Evolutionary conservation across 1,140 invertebrate genomes (phyloP), one percentile per base, ranked within the genome.

Genomic region (Maconellicoccus hirsutus): DNA sequence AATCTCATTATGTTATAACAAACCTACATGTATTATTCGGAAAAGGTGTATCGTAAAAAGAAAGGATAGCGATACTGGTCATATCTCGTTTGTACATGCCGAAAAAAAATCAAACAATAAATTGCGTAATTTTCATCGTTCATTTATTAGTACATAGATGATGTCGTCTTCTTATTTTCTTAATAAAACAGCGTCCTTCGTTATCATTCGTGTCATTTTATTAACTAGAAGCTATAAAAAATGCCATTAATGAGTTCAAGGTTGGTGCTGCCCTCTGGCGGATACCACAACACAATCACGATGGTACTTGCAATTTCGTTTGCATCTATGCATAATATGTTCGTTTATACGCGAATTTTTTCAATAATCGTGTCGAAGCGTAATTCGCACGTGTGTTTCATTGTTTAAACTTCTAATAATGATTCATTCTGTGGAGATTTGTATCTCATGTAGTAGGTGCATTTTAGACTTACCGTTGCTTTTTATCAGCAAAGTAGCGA

Each of bases 221-320:
- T 52, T 52, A 52, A 52, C 42, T 52, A 52, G 42, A 52, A 52
- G 42, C 42, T 52, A 52, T 52, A 52, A 52, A 52, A 52, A 52
- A 52, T 52, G 42, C 42, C 42, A 52, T 52, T 52, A 52, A 52
- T 52, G 42, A 52, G 42, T 52, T 52, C 42, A 52, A 52, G 42
- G 42, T 16, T 52, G 16, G 42, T 52, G 42, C 42, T 52, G 42
- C 42, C 42, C 42, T 52, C 42, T 52, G 42, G 42, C 42, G 42
- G 42, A 52, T 52, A 52, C 4, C 12, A 6, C 42, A 52, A 16
- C n/a, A 52, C 42, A 52, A 52, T 52, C 42, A 52, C 42, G 42
- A 52, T 52, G 42, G 12, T 52, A 52, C 42, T 52, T 52, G 16
- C 42, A 16, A 52, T 52, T 52, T 52, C n/a, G 42, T 19, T 19